A percentile compares a stretch with the other conserved stretches of the same genome.
Conservation (phyloP, 53 echinoderm and acorn worm species). For the Actinopyga echinites region DNA sequence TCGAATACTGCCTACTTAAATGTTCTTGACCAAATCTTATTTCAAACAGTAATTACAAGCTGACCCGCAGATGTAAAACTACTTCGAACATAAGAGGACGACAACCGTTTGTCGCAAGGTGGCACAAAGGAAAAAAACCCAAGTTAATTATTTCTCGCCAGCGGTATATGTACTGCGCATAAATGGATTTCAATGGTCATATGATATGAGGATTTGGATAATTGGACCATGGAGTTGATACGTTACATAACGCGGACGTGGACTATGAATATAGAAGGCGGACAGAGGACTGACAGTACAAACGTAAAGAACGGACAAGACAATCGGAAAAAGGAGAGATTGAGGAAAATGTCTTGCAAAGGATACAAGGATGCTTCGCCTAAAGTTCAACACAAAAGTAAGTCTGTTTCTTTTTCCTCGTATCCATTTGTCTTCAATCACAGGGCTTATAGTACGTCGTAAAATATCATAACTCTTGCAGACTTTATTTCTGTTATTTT, state of each 20-base stretch:
- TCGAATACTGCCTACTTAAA: no score
- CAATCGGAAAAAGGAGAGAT: background rate
- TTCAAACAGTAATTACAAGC: no score
- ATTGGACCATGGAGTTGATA: background rate
- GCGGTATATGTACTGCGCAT: no score
- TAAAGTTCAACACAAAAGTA: slow-evolving; percentile 24
- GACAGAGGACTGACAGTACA: background rate
- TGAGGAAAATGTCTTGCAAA: slow-evolving; percentile 9
- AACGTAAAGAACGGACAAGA: background rate
- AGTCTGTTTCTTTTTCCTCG: background rate
- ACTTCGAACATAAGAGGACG: no score
- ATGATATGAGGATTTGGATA: no score
- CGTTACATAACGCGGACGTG: slow-evolving; percentile 5
- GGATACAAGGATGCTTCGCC: slow-evolving; percentile 26
- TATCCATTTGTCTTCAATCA: background rate
- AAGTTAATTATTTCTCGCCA: no score
- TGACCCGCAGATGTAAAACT: no score
- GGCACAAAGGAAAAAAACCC: no score
- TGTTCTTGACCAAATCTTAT: no score
- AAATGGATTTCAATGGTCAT: no score
- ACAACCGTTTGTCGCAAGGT: no score
- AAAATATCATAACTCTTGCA: background rate
- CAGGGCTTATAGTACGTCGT: background rate
- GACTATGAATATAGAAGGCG: background rate
- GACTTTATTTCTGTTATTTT: background rate